A percentile compares a stretch with the other conserved stretches of the same genome.
These are phyloP conservation scores for Tetrax tetrax DNA, from an alignment of 2,113 vertebrate species.

Conservation along the genomic window DNA sequence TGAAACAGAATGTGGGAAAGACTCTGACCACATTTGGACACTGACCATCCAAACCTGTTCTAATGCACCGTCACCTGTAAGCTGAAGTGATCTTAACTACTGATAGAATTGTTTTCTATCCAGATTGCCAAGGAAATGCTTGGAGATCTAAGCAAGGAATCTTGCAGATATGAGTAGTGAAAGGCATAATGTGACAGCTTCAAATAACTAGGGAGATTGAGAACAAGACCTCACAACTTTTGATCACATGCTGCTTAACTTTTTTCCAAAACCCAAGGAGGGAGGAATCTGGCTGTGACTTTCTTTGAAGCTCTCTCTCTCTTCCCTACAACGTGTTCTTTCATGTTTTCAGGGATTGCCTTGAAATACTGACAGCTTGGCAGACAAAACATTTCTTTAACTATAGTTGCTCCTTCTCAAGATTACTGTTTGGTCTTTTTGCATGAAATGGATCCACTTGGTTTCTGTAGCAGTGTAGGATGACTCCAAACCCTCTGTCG, in stretches of 20 bases:
- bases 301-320: neutral
- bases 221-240: neutral
- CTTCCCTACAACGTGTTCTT: neutral
- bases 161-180: neutral
- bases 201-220: neutral
- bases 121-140: neutral
- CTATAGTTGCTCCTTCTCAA: neutral
- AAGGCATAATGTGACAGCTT: neutral
- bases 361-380: neutral
- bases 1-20: neutral
- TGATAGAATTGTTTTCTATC: neutral
- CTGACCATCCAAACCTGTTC: neutral
- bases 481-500: neutral
- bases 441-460: fast-evolving
- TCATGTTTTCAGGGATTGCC: neutral
- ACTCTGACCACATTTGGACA: neutral
- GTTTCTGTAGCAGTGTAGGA: neutral
- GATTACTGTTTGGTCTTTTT: neutral
- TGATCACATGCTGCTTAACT: neutral
- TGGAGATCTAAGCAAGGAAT: neutral
- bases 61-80: neutral
- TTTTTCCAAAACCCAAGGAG: neutral
- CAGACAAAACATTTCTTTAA: neutral
- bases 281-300: neutral
- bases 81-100: neutral